phyloP scores from a whole-genome alignment of 2,797 vertebrate species.

The Poeciliopsis infans region DNA sequence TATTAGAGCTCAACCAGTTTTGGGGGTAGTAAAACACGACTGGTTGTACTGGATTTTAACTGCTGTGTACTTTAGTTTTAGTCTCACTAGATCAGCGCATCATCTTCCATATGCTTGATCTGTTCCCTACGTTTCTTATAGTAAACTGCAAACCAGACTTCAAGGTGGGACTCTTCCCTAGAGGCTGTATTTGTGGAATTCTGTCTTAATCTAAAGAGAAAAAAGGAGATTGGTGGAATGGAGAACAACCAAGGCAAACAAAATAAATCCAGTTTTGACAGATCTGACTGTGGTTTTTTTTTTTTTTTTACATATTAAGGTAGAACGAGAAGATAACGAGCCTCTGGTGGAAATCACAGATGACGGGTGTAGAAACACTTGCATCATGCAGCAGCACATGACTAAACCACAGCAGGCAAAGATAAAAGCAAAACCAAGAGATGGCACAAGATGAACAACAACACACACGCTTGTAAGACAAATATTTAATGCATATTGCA shows the following conservation, averaged over 20 bases:
- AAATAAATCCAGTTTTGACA: conserved; percentile 26
- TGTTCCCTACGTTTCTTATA: background rate
- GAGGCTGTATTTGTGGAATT: background rate
- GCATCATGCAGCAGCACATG: conserved; percentile 31
- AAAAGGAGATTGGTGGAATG: background rate
- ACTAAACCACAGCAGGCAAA: conserved; percentile 34
- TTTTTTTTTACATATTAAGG: conserved; percentile 8
- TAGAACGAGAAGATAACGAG: conserved; percentile 21
- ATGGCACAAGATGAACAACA: background rate
- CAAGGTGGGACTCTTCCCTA: background rate
- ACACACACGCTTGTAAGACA: conserved; percentile 3
- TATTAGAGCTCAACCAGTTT: background rate
- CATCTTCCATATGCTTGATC: background rate
- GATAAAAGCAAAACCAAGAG: conserved; percentile 29
- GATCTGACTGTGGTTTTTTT: conserved; percentile 22
- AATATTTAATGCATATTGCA: conserved; percentile 32
- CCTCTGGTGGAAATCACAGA: conserved; percentile 34
- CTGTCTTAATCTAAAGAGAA: background rate
- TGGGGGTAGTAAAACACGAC: background rate
- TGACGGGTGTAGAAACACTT: conserved; percentile 55
- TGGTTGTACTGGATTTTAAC: background rate
- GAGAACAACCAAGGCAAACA: conserved; percentile 8
- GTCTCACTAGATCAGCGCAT: background rate
- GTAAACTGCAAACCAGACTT: background rate
- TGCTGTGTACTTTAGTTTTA: background rate